A percentile compares a stretch with the other conserved stretches of the same genome.
Evolutionary conservation across 2,888 invertebrate genomes (phyloP).

Genomic region (Drosophila paracracens): DNA sequence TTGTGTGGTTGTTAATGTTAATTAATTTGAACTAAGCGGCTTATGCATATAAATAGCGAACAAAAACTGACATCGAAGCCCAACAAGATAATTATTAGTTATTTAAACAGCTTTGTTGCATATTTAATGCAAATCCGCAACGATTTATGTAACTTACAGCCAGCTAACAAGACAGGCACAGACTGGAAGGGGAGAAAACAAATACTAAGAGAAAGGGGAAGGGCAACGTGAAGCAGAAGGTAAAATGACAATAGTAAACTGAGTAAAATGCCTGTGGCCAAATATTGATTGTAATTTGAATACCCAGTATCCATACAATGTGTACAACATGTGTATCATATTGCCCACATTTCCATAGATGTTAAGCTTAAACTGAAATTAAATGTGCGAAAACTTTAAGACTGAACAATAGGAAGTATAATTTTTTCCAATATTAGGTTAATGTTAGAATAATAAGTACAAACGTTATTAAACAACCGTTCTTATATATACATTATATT

Average conservation of each 20-base stretch:
- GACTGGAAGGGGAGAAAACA: not conserved
- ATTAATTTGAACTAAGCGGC: constrained; percentile 77
- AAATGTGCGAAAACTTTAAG: not conserved
- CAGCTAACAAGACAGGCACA: constrained; percentile 5
- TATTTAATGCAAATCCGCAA: constrained; percentile 67
- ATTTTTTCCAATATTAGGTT: not conserved
- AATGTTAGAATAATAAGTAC: not conserved
- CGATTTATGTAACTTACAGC: constrained; percentile 57
- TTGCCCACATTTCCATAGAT: not conserved
- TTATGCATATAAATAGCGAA: constrained; percentile 72
- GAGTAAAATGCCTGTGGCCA: constrained; percentile 40
- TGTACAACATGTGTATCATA: not conserved
- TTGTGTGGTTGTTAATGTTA: constrained; percentile 67
- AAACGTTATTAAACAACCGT: not conserved
- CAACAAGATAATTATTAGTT: constrained; percentile 79
- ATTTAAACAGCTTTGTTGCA: constrained; percentile 75
- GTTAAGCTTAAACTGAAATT: not conserved
- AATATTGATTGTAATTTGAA: constrained; percentile 57
- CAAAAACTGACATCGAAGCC: constrained; percentile 65
- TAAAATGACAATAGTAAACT: constrained; percentile 38
- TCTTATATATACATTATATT: too few species aligned
- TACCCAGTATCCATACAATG: constrained; percentile 7
- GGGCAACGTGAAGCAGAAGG: not conserved
- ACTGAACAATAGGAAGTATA: not conserved
- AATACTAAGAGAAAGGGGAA: not conserved